Percentiles rank a stretch among this genome's conserved stretches.
These are phyloP conservation scores for Tapirus indicus DNA, from an alignment of 2,797 vertebrate species.

Conservation along the genomic window DNA sequence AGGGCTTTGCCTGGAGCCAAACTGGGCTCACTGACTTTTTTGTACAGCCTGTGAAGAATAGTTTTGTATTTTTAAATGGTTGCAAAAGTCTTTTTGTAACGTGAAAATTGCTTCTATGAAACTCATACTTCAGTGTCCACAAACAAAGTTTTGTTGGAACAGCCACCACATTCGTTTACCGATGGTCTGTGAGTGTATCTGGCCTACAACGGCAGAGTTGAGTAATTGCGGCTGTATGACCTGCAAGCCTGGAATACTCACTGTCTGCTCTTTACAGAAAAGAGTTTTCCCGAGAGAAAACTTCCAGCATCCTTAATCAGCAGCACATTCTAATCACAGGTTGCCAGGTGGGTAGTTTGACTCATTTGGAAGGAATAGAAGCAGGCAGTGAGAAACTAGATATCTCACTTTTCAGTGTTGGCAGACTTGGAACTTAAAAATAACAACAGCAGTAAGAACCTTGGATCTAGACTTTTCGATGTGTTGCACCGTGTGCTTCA, in stretches of 20 bases:
- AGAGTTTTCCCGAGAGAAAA: slow-evolving; percentile 10
- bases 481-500: slow-evolving; percentile 32
- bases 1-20: not conserved
- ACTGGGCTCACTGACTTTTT: not conserved
- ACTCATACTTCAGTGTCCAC: not conserved
- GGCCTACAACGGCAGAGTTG: not conserved
- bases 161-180: not conserved
- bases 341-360: not conserved
- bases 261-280: not conserved
- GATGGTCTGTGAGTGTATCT: not conserved
- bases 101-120: not conserved
- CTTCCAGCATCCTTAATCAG: not conserved
- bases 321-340: not conserved
- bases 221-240: not conserved
- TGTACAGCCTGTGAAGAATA: not conserved
- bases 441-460: not conserved
- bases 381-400: not conserved
- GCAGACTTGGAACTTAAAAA: not conserved
- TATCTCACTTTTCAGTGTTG: not conserved
- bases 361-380: not conserved
- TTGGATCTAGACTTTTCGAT: slow-evolving; percentile 22
- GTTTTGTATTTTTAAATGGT: not conserved
- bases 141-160: slow-evolving; percentile 9
- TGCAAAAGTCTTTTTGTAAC: slow-evolving; percentile 16
- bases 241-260: not conserved